Base-by-base conservation (phyloP, 2,113 vertebrate genomes). In the Rhinogobius similis region DNA sequence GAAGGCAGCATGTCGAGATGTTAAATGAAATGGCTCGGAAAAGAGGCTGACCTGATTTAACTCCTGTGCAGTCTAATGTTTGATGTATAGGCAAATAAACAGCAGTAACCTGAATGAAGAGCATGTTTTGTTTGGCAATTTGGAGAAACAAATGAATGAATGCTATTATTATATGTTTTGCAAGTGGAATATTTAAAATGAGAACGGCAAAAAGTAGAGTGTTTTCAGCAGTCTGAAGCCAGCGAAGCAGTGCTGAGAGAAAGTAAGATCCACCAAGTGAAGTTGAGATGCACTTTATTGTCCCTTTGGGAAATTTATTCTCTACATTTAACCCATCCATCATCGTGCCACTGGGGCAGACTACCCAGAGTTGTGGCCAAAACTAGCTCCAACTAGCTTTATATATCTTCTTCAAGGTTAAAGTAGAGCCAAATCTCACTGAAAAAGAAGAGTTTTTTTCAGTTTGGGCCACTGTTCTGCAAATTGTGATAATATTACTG, bases 221-320 rank as follows among this genome's bases (percentile, higher is more conserved):
- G 26, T 10, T 29, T 29, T 61, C 1, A 36, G 18, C 58, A 10
- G 10, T n/a, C 27, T 61, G 9, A 10, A n/a, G 58, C 58, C 58
- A 61, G 58, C 11, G 29, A 36, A n/a, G 58, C 58, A 61, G 32
- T 61, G 58, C 29, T 61, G 27, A n/a, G 27, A 11, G 58, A 38
- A 61, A 36, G 29, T 32, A 36, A 36, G 29, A 36, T 36, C 58
- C 58, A 61, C 29, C 24, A 29, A 58, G 55, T 36, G 58, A 61
- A 36, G 58, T 61, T 61, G 56, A 61, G 58, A 36, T 61, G 32
- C 58, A 38, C 29, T 61, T 61, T 61, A 61, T 61, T 61, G 58
- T 61, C 58, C 58, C 58, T 36, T 61, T 36, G 29, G 58, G 58
- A 61, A 61, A 61, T 61, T 61, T 61, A 61, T 61, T 61, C 29